Percentiles rank a stretch among this genome's conserved stretches.
These are phyloP conservation scores for Uria aalge DNA, from an alignment of 2,113 vertebrate genomes.

Conservation along the genomic window DNA sequence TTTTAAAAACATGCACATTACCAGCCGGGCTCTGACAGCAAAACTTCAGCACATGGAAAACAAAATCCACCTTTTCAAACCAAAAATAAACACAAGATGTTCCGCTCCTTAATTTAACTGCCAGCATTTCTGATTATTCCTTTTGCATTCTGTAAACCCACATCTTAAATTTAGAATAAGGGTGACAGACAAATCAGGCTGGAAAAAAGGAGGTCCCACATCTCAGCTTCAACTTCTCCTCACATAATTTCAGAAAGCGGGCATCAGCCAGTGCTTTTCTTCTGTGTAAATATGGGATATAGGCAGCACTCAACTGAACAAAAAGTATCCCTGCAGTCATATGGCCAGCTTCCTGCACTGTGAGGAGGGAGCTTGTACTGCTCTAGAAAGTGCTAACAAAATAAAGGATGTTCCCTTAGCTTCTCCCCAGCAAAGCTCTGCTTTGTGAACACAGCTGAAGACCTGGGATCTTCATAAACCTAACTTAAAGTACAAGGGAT, in stretches of 20 bases:
- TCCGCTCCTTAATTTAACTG: background rate
- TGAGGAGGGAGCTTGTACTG: background rate
- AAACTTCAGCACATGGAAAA: background rate
- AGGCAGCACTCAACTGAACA: background rate
- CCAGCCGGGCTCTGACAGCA: background rate
- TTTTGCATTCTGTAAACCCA: background rate
- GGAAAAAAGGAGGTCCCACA: background rate
- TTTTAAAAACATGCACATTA: background rate
- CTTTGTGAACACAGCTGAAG: background rate
- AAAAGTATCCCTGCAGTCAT: background rate
- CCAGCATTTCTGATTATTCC: background rate
- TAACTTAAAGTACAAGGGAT: background rate
- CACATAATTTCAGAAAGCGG: background rate
- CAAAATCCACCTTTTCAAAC: background rate
- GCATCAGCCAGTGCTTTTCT: background rate
- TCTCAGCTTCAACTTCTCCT: conserved; percentile 14
- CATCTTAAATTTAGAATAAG: background rate
- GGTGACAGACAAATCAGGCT: background rate
- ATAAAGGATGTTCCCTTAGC: background rate
- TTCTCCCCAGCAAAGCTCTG: background rate
- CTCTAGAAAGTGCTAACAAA: background rate
- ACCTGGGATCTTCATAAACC: background rate
- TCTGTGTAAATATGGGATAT: background rate
- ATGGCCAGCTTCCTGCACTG: background rate
- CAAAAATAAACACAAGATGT: background rate